These are phyloP conservation scores for Drosophila yakuba DNA, from an alignment of 1,140 invertebrate genomes.

Conservation along the genomic window DNA sequence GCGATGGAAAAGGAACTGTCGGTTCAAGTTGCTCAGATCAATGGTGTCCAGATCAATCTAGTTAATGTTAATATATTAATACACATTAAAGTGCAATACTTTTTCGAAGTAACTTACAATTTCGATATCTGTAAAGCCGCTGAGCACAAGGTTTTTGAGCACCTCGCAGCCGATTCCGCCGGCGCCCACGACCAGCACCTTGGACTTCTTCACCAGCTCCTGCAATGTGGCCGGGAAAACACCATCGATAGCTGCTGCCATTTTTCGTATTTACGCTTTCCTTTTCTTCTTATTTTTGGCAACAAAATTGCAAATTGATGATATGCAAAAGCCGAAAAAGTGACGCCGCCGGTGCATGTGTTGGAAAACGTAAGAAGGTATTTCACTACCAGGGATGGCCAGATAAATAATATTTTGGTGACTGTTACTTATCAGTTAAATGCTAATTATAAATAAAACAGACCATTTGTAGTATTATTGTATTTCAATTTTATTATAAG, in stretches of 20 bases:
- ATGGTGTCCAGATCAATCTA: slow-evolving; percentile 99
- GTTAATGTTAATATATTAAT: slow-evolving; percentile 39
- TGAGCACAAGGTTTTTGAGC: slow-evolving; percentile 98
- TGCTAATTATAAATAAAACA: too few species aligned
- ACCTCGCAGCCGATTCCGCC: slow-evolving; percentile 99
- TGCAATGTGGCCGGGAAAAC: slow-evolving; percentile 87
- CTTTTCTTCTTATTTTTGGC: slow-evolving; percentile 3
- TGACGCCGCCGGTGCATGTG: slow-evolving; percentile 55
- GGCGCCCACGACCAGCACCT: slow-evolving; percentile 96
- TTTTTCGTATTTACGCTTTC: slow-evolving; percentile 61
- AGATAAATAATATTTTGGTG: background rate
- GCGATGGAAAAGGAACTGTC: slow-evolving; percentile 99
- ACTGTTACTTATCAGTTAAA: background rate
- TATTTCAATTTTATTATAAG: too few species aligned
- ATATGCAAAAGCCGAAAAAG: slow-evolving; percentile 33
- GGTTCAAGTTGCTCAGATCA: slow-evolving; percentile 99
- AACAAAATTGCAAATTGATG: background rate
- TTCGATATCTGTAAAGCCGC: slow-evolving; percentile 97
- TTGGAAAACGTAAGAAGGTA: background rate
- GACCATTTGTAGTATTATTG: too few species aligned
- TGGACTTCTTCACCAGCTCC: slow-evolving; percentile 86
- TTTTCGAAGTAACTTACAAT: slow-evolving; percentile 89
- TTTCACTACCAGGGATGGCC: background rate
- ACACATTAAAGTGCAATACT: background rate
- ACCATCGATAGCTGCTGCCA: slow-evolving; percentile 88